Base-by-base conservation (phyloP, 1,140 invertebrate genomes). In the Eriosoma lanigerum region DNA sequence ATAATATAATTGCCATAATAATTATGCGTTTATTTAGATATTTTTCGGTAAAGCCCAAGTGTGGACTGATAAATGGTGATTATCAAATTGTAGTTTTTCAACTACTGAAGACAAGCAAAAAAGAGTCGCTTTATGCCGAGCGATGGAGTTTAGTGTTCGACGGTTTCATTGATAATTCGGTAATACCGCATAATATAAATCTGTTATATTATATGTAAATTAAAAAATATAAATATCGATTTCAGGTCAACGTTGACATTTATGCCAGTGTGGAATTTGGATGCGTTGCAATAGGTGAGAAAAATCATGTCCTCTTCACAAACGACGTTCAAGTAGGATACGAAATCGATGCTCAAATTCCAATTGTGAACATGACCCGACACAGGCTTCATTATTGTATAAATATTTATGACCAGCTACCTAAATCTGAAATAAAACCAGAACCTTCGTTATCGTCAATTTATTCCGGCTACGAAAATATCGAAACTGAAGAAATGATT, bases 1-100 rank as follows among this genome's bases (percentile, higher is more conserved):
- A 54, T 54, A 54, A 54, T 21, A 54, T 8, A 54, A n/a, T 19
- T 6, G 50, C 19, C 50, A n/a, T 56, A 52, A 38, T 38, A 38
- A 38, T n/a, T 4, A 56, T 56, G 52, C n/a, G 9, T 56, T 13
- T 21, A 21, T 24, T 3, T 56, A 56, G 6, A 17, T 21, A 56
- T 1, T 72, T 78, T 2, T 78, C 38, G 17, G 75, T 19, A 13
- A 78, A 78, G n/a, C 75, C 75, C 26, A 60, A 15, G 13, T 62
- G 32, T 17, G 75, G 75, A 29, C 26, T 78, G 38, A 60, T 78
- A 26, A 19, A 56, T 26, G 32, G 26, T 9, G 75, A 60, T 60
- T 78, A 48, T 3, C 75, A 78, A 78, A 50, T 78, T 10, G 21
- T 78, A 32, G 21, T 78, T n/a, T 60, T 78, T 26, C 75, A 60